Percentiles rank a stretch among this genome's conserved stretches.
Evolutionary conservation across 2,888 invertebrate genomes (phyloP).

Genomic region (Lepas anatifera): DNA sequence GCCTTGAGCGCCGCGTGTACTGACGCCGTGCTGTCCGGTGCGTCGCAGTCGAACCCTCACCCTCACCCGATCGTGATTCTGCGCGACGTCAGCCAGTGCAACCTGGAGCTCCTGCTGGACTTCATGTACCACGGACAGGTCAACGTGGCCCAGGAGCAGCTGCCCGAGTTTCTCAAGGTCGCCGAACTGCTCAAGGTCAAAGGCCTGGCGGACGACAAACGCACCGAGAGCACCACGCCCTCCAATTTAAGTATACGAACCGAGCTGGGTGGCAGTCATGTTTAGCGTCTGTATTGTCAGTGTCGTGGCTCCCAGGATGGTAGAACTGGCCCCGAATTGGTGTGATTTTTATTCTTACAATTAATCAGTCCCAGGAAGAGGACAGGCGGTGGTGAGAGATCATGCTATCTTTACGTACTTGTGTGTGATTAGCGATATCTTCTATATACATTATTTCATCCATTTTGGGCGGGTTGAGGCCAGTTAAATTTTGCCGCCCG

Average conservation of each 20-base stretch:
- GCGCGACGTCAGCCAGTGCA: conserved; percentile 77
- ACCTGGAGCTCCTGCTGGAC: conserved; percentile 76
- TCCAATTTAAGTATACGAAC: not conserved
- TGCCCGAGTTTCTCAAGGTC: conserved; percentile 73
- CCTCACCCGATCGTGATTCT: conserved; percentile 84
- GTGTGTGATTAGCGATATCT: too few species aligned
- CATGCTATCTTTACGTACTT: too few species aligned
- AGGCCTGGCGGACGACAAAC: conserved; percentile 49
- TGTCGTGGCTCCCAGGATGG: not conserved
- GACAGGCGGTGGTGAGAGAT: too few species aligned
- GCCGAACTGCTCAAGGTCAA: conserved; percentile 81
- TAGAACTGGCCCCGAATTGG: too few species aligned
- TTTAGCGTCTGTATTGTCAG: not conserved
- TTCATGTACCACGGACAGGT: conserved; percentile 92
- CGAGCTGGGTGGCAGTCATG: not conserved
- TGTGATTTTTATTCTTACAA: too few species aligned
- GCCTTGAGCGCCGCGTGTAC: too few species aligned
- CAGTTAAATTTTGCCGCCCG: too few species aligned
- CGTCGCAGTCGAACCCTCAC: conserved; percentile 51
- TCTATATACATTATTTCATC: too few species aligned
- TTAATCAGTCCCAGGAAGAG: too few species aligned
- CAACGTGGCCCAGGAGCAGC: conserved; percentile 66
- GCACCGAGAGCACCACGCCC: not conserved
- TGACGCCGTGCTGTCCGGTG: too few species aligned
- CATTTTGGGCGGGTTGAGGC: too few species aligned